Evolutionary conservation across 2,797 vertebrate genomes (phyloP), one percentile per base, ranked within the genome.

Genomic region (Hafferia zeledoni): DNA sequence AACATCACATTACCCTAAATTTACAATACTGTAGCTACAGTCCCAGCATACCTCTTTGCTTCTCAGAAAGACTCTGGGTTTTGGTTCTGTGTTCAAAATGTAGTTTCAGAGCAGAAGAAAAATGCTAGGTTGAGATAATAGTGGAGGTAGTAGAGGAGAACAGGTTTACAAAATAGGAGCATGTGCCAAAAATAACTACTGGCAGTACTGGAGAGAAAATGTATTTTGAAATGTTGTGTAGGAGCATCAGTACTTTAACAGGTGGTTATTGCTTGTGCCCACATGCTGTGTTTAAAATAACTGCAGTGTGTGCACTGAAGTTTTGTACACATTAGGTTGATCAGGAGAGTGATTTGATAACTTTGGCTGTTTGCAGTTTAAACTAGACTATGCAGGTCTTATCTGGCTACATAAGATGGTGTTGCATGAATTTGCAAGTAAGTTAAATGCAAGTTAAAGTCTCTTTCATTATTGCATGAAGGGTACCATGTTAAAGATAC

Each of bases 241-340:
- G 95, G 94, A 96, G 95, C 86, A 89, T 77, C 91, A 46, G 93
- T 92, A 76, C 68, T 95, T 91, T 95, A 96, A 94, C 90, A 97
- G 93, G 96, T 97, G 92, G 65, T 91, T 96, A 82, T 93, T 94
- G 90, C 94, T 69, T 96, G 72, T 97, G 91, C 95, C 87, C 83
- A 93, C 83, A 56, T 65, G 82, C 63, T 80, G 41, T 37, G 60
- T 93, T 96, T 95, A 94, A 97, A 95, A 97, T 95, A 97, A 94
- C 90, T 78, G 59, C 76, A 69, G 90, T 87, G 80, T 83, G 49
- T 89, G 89, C 87, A n/a, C 68, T 79, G 83, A 77, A 43, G 64
- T 96, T 96, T 89, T 95, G 94, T 88, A 93, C 76, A 41, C n/a
- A 43, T 93, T 28, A 59, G 39, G 25, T 69, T 65, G 61, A n/a